Percentiles rank a stretch among this genome's conserved stretches.
phyloP scores from a whole-genome alignment of 2,888 invertebrate species.

The Andrena flavipes region DNA sequence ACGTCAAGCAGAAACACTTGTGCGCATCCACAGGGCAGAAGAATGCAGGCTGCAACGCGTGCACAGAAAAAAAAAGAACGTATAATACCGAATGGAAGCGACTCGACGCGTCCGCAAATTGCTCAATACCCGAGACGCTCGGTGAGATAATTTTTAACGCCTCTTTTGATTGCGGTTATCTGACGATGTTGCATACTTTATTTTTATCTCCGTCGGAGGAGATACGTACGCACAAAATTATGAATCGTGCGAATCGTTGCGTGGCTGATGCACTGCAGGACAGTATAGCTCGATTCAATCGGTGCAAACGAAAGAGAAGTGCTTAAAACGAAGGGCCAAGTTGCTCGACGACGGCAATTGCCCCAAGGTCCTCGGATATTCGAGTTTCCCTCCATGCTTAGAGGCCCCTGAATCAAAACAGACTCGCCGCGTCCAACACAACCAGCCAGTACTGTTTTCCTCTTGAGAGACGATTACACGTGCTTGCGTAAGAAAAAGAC shows the following conservation, averaged over 20 bases:
- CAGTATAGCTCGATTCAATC: not conserved
- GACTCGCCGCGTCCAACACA: not conserved
- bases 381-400: conserved; percentile 14
- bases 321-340: not conserved
- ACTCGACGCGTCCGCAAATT: conserved; percentile 17
- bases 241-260: not conserved
- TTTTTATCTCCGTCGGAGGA: conserved; percentile 39
- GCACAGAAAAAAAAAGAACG: not conserved
- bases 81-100: conserved; percentile 13
- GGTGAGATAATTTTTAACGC: conserved; percentile 61
- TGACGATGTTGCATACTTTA: conserved; percentile 46
- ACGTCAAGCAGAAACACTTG: conserved; percentile 8
- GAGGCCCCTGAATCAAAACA: conserved; percentile 4
- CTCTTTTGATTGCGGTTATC: conserved; percentile 58
- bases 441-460: not conserved
- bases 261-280: not conserved
- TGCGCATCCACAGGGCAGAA: not conserved
- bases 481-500: conserved; percentile 3
- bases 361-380: not conserved
- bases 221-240: conserved; percentile 20
- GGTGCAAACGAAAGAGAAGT: not conserved
- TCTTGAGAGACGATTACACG: not conserved
- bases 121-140: conserved; percentile 48
- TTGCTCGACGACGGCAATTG: not conserved
- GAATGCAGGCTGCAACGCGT: conserved; percentile 3